Evolutionary conservation across 2,797 vertebrate genomes (phyloP), one percentile per base, ranked within the genome.

Genomic region (Echiichthys vipera): DNA sequence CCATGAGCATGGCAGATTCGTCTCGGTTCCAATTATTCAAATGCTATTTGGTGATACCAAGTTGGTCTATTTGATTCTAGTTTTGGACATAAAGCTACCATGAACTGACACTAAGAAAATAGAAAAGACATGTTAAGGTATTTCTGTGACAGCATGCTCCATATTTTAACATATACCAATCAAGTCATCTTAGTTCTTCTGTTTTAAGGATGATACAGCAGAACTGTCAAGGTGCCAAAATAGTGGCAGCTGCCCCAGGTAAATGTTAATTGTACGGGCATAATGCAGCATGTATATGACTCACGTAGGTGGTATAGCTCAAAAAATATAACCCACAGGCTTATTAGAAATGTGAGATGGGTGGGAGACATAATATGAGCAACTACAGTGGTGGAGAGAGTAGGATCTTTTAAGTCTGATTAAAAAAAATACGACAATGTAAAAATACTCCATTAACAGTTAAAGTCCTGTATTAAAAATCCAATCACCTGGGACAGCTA

Each of bases 211-310:
- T 74, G 36, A 15, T 74, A 74, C 63, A 56, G 59, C 66, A 59
- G 25, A 70, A 47, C 49, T 11, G 55, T 51, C 59, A 27, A 1
- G 7, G 27, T 43, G 56, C 46, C 74, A 67, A 20, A 8, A 14
- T 7, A 47, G 50, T 45, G 45, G 62, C 64, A 56, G 68, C 68
- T 65, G 46, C 65, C 37, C 45, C 32, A 36, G 49, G 47, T 68
- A 65, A 70, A 73, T 69, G 56, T 63, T 77, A 77, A 80, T 63
- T 73, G 42, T 34, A 29, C 46, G 66, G 63, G 53, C 62, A 18
- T 40, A 42, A 61, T 43, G 14, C 34, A 25, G 53, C 34, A 47
- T 65, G 66, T 45, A 14, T 29, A 32, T 54, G 40, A 37, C 30
- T 56, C 36, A 50, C 45, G 54, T 32, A 50, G 49, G 15, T 18